phyloP scores from a whole-genome alignment of 2,888 invertebrate genomes.

The Ethmia dodecea region DNA sequence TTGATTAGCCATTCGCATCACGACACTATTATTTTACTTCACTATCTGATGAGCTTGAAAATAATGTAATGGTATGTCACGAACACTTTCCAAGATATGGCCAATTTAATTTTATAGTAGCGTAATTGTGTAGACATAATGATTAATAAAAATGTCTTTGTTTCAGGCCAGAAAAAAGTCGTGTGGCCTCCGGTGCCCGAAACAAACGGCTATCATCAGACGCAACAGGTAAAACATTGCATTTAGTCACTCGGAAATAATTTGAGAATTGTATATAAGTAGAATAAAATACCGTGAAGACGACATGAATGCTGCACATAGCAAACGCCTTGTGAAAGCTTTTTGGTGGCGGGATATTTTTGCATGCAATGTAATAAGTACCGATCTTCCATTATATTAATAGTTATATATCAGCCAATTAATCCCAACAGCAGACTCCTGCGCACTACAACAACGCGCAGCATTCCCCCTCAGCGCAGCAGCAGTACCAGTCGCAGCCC shows the following conservation, averaged over 20 bases:
- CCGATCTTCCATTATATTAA: too few relatives aligned
- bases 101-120: too few relatives aligned
- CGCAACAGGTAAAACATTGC: constrained; percentile 75
- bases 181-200: constrained; percentile 91
- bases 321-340: constrained; percentile 48
- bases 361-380: too few relatives aligned
- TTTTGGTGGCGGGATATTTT: constrained; percentile 37
- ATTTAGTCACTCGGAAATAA: too few relatives aligned
- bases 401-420: constrained; percentile 32
- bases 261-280: background rate
- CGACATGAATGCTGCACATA: constrained; percentile 49
- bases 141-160: constrained; percentile 26
- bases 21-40: constrained; percentile 9
- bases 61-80: background rate
- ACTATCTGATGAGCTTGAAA: constrained; percentile 1
- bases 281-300: constrained; percentile 13
- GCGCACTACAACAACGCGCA: constrained; percentile 71
- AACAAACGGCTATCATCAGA: constrained; percentile 79
- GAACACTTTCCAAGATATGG: constrained; percentile 2
- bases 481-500: constrained; percentile 24
- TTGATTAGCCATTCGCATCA: constrained; percentile 3
- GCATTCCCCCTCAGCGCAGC: constrained; percentile 51
- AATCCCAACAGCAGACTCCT: constrained; percentile 57
- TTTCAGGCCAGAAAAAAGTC: constrained; percentile 89
- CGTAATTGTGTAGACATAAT: too few relatives aligned